These are phyloP conservation scores for Fragum sueziense DNA, from an alignment of 2,888 invertebrate genomes.

Conservation along the genomic window DNA sequence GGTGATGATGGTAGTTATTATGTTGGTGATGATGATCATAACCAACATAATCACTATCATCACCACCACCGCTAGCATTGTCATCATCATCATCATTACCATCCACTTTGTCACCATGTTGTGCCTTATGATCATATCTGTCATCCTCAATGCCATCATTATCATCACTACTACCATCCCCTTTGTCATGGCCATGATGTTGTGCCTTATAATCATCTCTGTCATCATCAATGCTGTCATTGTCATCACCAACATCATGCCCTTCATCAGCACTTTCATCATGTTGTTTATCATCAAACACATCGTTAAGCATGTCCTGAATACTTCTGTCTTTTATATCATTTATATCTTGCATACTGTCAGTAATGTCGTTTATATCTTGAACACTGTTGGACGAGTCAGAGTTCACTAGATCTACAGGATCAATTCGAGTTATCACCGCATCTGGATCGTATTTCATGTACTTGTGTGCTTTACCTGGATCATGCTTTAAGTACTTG, in stretches of 20 bases:
- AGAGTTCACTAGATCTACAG: background rate
- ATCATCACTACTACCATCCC: background rate
- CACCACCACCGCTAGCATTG: conserved; percentile 47
- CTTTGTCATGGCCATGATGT: no score
- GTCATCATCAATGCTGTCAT: background rate
- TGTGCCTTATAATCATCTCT: no score
- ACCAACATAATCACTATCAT: conserved; percentile 13
- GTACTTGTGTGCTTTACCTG: background rate
- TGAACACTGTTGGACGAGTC: conserved; percentile 23
- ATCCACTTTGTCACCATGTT: background rate
- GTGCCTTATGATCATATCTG: no score
- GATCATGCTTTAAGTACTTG: background rate
- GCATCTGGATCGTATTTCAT: conserved; percentile 4
- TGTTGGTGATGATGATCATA: no score
- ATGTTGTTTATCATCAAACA: conserved; percentile 24
- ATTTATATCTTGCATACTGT: no score
- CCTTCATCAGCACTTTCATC: no score
- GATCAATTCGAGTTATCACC: background rate
- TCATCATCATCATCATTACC: conserved; percentile 2
- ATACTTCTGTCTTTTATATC: conserved; percentile 41
- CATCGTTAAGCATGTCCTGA: conserved; percentile 53
- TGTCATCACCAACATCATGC: background rate
- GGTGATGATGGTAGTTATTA: background rate
- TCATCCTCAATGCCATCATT: no score
- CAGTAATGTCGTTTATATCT: conserved; percentile 29